Base-by-base conservation (phyloP, 2,888 invertebrate species). In the Drosophila fulvimacula region DNA sequence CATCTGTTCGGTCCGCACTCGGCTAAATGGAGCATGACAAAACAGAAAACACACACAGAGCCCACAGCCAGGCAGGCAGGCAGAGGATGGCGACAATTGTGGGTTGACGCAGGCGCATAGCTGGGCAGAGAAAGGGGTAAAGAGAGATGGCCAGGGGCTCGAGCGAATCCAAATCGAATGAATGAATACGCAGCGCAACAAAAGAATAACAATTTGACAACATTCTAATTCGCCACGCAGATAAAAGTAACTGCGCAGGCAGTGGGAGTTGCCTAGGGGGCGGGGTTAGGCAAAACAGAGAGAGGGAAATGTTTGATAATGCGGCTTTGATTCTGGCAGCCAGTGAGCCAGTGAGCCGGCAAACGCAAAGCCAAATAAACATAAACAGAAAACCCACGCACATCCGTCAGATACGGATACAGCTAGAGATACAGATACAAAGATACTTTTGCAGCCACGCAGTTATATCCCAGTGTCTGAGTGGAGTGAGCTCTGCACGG, bases 1-100 rank as follows among this genome's bases (percentile, higher is more conserved):
- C 92, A 92, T 93, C 93, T 93, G 92, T 92, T 92, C 91, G 89
- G 88, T 90, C 90, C 89, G 90, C 91, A 91, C 92, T 90, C 90
- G 88, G 90, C 82, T 91, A 92, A 92, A 92, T 93, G 92, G 92
- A 93, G 92, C 92, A 91, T 92, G 90, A 91, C 90, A 89, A 90
- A 91, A 91, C 90, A 88, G 80, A 89, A 92, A 90, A 90, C 88
- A 91, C 88, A 90, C 88, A 90, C 88, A 79, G 67, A 75, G 36
- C 51, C n/a, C 32, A 19, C 36, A 52, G 36, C 21, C 51, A 51
- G 49, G 9, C 51, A 51, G 51, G 38, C 66, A 59, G 44, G 55
- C 51, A 17, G 39, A 64, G 38, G 34, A 60, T 38, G 61, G 53
- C 65, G 69, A 76, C 68, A 67, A 17, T 53, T 65, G 55, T 62